These are phyloP conservation scores for Melipona quadrifasciata DNA, from an alignment of 1,140 invertebrate genomes.

Conservation along the genomic window DNA sequence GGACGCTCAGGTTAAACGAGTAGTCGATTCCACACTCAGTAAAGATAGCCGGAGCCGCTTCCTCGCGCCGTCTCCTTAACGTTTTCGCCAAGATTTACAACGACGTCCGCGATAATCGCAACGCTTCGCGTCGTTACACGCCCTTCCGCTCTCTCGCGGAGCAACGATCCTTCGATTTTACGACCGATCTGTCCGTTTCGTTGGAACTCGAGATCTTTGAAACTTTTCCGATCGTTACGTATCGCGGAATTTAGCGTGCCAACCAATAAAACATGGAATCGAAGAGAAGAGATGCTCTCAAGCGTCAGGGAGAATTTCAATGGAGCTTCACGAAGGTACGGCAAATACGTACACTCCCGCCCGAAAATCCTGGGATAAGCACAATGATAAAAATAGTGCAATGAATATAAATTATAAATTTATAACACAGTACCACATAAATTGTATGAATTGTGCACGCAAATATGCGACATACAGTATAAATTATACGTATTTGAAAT, in stretches of 20 bases:
- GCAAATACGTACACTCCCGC: too few relatives aligned
- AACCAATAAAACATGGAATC: too few relatives aligned
- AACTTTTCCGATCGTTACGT: not conserved
- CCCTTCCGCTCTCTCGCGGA: not conserved
- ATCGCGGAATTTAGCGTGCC: not conserved
- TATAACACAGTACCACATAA: too few relatives aligned
- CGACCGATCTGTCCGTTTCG: not conserved
- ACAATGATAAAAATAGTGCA: too few relatives aligned
- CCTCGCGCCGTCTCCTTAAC: too few relatives aligned
- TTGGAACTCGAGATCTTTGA: not conserved
- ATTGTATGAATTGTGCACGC: too few relatives aligned
- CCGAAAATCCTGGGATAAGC: too few relatives aligned
- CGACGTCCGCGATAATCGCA: slow-evolving; percentile 30
- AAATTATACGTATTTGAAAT: too few relatives aligned
- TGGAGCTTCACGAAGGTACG: not conserved
- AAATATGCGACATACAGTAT: too few relatives aligned
- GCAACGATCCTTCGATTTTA: slow-evolving; percentile 26
- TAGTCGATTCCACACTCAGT: slow-evolving; percentile 48
- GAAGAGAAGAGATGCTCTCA: not conserved
- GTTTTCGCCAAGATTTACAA: slow-evolving; percentile 36
- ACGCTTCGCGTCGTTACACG: not conserved
- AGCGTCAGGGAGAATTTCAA: not conserved
- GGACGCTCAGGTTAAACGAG: slow-evolving; percentile 48
- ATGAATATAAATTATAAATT: too few relatives aligned
- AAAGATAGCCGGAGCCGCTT: slow-evolving; percentile 32